Evolutionary conservation across 2,888 invertebrate genomes (phyloP), one percentile per base, ranked within the genome.

Genomic region (Xylota segnis): DNA sequence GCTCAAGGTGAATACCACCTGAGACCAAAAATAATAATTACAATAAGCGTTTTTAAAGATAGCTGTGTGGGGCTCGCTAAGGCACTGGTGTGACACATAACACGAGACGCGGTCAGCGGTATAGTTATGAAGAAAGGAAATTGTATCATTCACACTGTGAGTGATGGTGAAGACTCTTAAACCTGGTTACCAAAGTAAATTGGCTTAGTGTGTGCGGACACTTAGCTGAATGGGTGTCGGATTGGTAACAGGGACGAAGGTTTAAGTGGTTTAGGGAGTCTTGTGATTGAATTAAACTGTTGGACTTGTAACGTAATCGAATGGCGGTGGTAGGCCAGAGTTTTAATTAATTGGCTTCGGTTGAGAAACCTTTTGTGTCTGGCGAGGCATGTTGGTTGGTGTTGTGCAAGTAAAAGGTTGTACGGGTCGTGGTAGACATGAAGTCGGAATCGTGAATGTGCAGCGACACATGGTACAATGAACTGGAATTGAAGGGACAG

Each of bases 291-390:
- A 50, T 50, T 18, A 23, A 23, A 50, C 5, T 47, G n/a, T 40
- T 10, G 12, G 9, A 12, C 34, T 6, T 14, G 16, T 45, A 16
- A 45, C 14, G 45, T n/a, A 40, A 40, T 12, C 12, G 47, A 37
- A 10, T 1, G 37, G 2, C 2, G 37, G 7, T 16, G 40, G 14
- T 23, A 5, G 23, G 5, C 50, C 50, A 23, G 47, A 16, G 18
- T 43, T 50, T 50, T 50, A 50, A 50, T 50, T 50, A 50, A 50
- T 50, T 50, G 50, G 50, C 50, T 50, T 4, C 9, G 12, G 50
- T 50, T 50, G 50, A 23, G 50, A 23, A 50, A 50, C 12, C 50
- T 50, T 50, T 43, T 50, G 50, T 47, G 18, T 16, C 47, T 18
- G 9, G 45, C 23, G 5, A 40, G 14, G 43, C 43, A n/a, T 40